Conservation (phyloP, 2,797 vertebrate genomes). For the Todus mexicanus region DNA sequence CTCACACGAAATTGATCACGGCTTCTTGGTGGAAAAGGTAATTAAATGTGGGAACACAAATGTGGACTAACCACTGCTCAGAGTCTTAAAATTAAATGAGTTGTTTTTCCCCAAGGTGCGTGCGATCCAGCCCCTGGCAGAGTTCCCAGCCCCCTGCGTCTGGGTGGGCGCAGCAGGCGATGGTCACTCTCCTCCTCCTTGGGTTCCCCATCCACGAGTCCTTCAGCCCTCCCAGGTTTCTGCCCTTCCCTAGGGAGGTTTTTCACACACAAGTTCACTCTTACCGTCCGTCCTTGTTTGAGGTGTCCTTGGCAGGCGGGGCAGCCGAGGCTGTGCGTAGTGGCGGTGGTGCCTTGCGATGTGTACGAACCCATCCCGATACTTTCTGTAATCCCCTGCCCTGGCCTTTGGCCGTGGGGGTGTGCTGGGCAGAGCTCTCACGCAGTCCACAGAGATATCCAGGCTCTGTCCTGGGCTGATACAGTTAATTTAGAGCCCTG, state of each 20-base stretch:
- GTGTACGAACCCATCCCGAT: not conserved
- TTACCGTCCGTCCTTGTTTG: not conserved
- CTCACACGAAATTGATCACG: not conserved
- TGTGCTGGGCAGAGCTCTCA: not conserved
- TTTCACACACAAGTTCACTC: not conserved
- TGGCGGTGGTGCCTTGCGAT: accelerated
- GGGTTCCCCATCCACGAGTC: not conserved
- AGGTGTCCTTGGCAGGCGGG: not conserved
- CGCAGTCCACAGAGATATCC: not conserved
- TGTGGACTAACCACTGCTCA: not conserved
- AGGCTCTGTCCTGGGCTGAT: not conserved
- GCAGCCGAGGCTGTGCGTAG: not conserved
- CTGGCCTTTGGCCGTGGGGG: not conserved
- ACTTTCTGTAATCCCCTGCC: not conserved
- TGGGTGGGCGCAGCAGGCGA: not conserved
- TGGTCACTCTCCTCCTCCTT: not conserved
- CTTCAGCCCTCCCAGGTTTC: not conserved
- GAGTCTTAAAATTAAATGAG: not conserved
- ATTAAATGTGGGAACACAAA: not conserved
- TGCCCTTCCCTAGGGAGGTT: not conserved
- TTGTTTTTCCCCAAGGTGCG: not conserved
- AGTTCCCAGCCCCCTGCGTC: not conserved
- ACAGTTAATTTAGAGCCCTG: not conserved
- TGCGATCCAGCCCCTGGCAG: not conserved
- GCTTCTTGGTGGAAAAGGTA: not conserved